Evolutionary conservation across 2,888 invertebrate genomes (phyloP).

Genomic region (Stictocephala bisonia): DNA sequence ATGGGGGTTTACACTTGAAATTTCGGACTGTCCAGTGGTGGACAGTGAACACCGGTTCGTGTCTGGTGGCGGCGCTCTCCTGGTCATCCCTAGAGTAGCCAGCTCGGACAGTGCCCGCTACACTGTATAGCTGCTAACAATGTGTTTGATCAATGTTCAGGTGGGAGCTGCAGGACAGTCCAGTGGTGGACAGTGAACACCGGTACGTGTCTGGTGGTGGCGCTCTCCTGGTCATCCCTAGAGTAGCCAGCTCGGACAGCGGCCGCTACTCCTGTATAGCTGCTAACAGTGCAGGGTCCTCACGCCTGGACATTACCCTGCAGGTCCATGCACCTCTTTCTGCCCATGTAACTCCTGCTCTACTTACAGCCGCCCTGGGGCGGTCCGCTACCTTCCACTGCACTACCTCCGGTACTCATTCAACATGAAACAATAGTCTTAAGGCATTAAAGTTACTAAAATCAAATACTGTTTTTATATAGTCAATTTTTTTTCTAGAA

Average conservation of each 20-base stretch:
- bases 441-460: no score
- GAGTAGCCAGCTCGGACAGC: conserved; percentile 51
- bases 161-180: conserved; percentile 18
- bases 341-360: conserved; percentile 52
- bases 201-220: conserved; percentile 22
- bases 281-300: conserved; percentile 62
- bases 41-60: conserved; percentile 30
- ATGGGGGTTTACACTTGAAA: no score
- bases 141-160: no score
- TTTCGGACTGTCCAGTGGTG: background rate
- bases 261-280: conserved; percentile 64
- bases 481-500: no score
- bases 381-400: conserved; percentile 47
- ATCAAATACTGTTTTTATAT: no score
- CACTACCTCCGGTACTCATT: conserved; percentile 34
- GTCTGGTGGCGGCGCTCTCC: conserved; percentile 16
- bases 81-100: conserved; percentile 15
- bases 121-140: conserved; percentile 63
- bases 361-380: conserved; percentile 49
- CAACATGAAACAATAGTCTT: background rate
- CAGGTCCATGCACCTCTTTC: conserved; percentile 60
- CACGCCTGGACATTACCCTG: conserved; percentile 60
- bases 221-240: conserved; percentile 23
- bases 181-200: conserved; percentile 10
- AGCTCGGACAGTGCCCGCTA: conserved; percentile 61